phyloP scores from a whole-genome alignment of 1,140 invertebrate species.

The Chymomyza costata region DNA sequence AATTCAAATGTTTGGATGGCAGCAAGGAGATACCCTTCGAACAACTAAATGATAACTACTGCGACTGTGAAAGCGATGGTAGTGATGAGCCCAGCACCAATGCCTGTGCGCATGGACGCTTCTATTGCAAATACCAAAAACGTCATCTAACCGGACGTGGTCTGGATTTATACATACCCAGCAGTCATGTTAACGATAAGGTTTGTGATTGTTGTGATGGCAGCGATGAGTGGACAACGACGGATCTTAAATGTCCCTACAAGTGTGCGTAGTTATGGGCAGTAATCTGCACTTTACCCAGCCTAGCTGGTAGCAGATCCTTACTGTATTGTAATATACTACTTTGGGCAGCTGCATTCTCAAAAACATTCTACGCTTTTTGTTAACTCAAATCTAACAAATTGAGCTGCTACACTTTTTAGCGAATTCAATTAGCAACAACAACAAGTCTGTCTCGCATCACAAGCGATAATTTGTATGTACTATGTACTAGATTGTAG shows the following conservation, averaged over 20 bases:
- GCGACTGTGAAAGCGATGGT: constrained; percentile 90
- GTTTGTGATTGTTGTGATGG: constrained; percentile 95
- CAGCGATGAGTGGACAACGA: constrained; percentile 80
- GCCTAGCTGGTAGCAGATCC: constrained; percentile 4
- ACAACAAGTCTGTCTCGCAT: constrained; percentile 44
- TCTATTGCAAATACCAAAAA: constrained; percentile 80
- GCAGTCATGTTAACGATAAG: constrained; percentile 90
- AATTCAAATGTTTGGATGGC: constrained; percentile 66
- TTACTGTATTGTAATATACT: too few relatives aligned
- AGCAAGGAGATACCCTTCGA: constrained; percentile 73
- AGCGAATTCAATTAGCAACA: constrained; percentile 27
- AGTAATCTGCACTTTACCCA: too few relatives aligned
- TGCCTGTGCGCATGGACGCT: constrained; percentile 88
- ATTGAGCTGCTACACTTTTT: too few relatives aligned
- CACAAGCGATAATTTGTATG: constrained; percentile 56
- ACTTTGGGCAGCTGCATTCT: too few relatives aligned
- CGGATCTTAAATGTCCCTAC: constrained; percentile 43
- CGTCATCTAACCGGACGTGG: constrained; percentile 73
- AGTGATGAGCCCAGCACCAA: constrained; percentile 94
- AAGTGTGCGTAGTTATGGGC: constrained; percentile 50
- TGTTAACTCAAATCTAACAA: too few relatives aligned
- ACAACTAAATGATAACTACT: constrained; percentile 94
- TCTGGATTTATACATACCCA: constrained; percentile 74
- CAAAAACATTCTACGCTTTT: too few relatives aligned
- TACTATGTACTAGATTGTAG: too few relatives aligned